Evolutionary conservation across 2,797 vertebrate genomes (phyloP), one percentile per base, ranked within the genome.

Genomic region (Sarcoramphus papa): DNA sequence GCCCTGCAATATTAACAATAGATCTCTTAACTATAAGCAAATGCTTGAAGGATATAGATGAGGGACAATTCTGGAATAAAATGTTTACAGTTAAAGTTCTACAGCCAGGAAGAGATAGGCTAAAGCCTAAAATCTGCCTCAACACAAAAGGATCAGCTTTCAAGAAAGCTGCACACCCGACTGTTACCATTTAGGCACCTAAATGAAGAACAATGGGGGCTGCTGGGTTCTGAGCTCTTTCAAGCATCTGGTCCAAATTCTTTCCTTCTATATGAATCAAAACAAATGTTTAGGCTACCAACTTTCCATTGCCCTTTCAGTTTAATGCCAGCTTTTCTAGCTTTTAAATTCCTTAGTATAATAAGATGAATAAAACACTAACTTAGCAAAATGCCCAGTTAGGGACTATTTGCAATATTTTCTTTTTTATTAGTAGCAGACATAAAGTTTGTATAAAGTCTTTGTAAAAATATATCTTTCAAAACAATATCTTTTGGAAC

Each of bases 281-380:
- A 96, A 95, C 95, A 95, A 97, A 97, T 97, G 96, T 96, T 97
- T 97, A 94, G 90, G 90, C 93, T 97, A 97, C 91, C 92, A 96
- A 93, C 93, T 96, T 97, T 97, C 97, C 96, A 95, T 31, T 87
- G 83, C 43, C 70, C 77, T 86, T 96, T 73, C 95, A 92, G 70
- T 94, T 96, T 93, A 92, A 89, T 91, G 94, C 82, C 90, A 95
- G 80, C 48, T 96, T 96, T 97, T 94, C 80, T 75, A 93, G 85
- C 92, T 96, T 97, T 94, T 97, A 96, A 96, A 96, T 96, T 97
- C 91, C 59, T 90, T 74, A 62, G 82, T 75, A 76, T 86, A 91
- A 85, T 40, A 78, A 90, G 43, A 93, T 92, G 81, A 96, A 93
- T 94, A 93, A 94, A 97, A 95, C 67, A 90, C 43, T 73, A 90